phyloP scores from a whole-genome alignment of 2,888 invertebrate genomes.

The Vannuccia rotundouncinata region DNA sequence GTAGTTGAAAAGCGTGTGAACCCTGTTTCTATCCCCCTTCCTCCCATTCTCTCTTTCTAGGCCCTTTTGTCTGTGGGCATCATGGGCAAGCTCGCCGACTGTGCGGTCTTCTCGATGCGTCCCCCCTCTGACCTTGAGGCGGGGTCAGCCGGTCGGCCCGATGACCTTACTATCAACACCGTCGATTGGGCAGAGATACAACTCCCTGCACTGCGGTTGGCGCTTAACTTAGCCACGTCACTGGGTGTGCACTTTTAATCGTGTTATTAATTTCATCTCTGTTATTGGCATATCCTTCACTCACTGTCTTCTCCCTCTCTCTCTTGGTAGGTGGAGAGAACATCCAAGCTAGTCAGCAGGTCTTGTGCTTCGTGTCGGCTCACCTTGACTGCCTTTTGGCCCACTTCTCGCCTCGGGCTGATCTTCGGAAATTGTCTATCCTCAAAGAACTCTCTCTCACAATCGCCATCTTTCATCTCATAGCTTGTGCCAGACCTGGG shows the following conservation, averaged over 20 bases:
- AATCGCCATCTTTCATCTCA: background rate
- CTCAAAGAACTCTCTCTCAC: background rate
- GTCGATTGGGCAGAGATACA: background rate
- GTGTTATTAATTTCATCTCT: background rate
- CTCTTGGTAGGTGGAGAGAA: background rate
- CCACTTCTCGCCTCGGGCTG: background rate
- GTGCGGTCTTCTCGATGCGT: background rate
- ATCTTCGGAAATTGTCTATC: background rate
- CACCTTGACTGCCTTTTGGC: background rate
- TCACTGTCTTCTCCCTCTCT: background rate
- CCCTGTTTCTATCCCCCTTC: no score
- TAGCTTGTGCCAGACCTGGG: background rate
- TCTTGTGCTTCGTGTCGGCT: background rate
- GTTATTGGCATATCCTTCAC: no score
- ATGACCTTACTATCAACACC: background rate
- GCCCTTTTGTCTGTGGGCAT: background rate
- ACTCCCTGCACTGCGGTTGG: background rate
- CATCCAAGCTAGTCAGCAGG: background rate
- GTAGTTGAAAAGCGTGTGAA: no score
- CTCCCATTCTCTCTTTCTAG: background rate
- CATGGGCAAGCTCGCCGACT: background rate
- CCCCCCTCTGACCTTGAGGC: background rate
- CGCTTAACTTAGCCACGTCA: background rate
- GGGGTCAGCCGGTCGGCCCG: background rate
- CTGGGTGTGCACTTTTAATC: background rate